Conservation (phyloP, 2,888 invertebrate species). For the Trachelus iudaicus region DNA sequence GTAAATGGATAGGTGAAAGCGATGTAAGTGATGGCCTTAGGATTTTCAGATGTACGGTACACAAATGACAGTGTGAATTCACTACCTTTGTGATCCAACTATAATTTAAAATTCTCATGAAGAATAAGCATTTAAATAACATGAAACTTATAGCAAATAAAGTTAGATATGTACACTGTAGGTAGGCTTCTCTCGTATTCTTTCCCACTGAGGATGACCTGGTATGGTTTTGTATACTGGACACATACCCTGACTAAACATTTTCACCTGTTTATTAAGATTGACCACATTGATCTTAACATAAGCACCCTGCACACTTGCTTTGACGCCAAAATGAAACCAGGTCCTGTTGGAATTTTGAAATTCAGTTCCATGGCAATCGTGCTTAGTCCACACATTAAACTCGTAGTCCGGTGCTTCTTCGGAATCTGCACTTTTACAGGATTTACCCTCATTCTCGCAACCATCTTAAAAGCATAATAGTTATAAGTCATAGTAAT, state of each 20-base stretch:
- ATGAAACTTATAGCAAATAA: neutral
- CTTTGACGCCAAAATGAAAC: constrained; percentile 89
- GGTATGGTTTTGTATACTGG: constrained; percentile 83
- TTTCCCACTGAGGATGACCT: constrained; percentile 84
- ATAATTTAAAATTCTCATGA: constrained; percentile 46
- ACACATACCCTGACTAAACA: constrained; percentile 92
- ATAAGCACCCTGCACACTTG: constrained; percentile 68
- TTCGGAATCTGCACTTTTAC: constrained; percentile 37
- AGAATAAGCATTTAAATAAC: neutral
- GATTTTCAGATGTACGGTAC: constrained; percentile 77
- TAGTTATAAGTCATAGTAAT: constrained; percentile 16
- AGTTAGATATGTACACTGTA: constrained; percentile 72
- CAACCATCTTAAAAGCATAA: constrained; percentile 5
- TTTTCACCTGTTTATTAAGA: constrained; percentile 88
- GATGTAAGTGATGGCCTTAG: constrained; percentile 81
- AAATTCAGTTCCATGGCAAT: constrained; percentile 87
- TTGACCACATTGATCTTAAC: constrained; percentile 88
- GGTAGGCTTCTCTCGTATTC: constrained; percentile 82
- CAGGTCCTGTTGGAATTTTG: constrained; percentile 92
- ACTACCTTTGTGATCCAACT: constrained; percentile 75
- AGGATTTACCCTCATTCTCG: constrained; percentile 44
- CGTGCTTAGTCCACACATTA: constrained; percentile 90
- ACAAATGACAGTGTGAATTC: constrained; percentile 81
- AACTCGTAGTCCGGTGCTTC: constrained; percentile 82
- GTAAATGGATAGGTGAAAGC: constrained; percentile 94